Evolutionary conservation across 2,797 vertebrate species (phyloP).

Genomic region (Eulemur rubriventer): DNA sequence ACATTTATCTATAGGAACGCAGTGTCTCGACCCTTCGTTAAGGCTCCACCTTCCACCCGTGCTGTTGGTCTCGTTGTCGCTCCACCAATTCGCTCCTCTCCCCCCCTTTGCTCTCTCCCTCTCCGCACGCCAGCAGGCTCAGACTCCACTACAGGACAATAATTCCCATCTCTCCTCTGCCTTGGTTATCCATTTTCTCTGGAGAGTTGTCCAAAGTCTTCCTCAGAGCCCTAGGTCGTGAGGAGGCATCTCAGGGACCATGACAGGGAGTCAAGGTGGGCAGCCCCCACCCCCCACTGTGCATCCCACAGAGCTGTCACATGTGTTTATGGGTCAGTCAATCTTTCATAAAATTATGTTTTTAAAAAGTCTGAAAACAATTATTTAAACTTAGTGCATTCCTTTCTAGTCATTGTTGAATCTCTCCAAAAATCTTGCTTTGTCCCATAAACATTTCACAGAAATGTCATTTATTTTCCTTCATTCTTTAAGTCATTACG

Average conservation of each 20-base stretch:
- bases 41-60: neutral
- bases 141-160: neutral
- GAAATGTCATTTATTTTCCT: neutral
- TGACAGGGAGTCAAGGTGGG: neutral
- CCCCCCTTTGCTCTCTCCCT: neutral
- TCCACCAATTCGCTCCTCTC: fast-evolving
- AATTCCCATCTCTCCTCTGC: neutral
- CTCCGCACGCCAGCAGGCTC: neutral
- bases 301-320: neutral
- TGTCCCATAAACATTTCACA: neutral
- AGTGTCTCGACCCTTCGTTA: neutral
- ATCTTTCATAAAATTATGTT: neutral
- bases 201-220: neutral
- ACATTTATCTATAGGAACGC: neutral
- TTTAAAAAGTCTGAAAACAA: neutral
- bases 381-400: neutral
- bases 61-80: neutral
- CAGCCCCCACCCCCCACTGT: neutral
- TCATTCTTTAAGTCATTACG: neutral
- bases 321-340: neutral
- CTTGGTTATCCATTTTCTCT: neutral
- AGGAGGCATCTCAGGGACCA: neutral
- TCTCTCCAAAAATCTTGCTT: neutral
- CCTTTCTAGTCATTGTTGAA: neutral
- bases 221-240: neutral